Evolutionary conservation across 2,797 vertebrate genomes (phyloP).

Genomic region (Sebastolobus alascanus): DNA sequence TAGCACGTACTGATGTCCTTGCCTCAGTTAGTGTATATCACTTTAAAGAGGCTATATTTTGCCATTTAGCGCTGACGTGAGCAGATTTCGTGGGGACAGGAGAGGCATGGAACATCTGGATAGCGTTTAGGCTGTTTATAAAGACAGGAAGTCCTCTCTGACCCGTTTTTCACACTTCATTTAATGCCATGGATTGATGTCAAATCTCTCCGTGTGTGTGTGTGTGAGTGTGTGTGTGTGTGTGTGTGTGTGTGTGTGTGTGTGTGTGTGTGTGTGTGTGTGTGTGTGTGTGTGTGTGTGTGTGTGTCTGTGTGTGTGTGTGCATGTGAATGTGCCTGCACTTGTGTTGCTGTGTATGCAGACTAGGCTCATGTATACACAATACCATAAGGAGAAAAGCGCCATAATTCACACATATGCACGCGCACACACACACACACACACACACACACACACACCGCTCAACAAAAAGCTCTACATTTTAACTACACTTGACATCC

Average conservation of each 20-base stretch:
- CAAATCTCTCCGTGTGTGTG: constrained; percentile 58
- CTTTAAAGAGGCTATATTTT: constrained; percentile 83
- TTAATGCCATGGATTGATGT: constrained; percentile 80
- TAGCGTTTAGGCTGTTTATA: constrained; percentile 79
- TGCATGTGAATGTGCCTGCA: constrained; percentile 7
- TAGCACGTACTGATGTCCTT: constrained; percentile 71
- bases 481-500: constrained; percentile 73
- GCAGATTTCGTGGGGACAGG: constrained; percentile 74
- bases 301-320: constrained; percentile 9
- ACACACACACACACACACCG: not conserved
- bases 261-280: constrained; percentile 7
- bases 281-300: constrained; percentile 22
- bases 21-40: constrained; percentile 76
- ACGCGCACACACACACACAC: not conserved
- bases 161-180: constrained; percentile 84
- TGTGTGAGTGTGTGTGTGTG: constrained; percentile 24
- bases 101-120: constrained; percentile 80
- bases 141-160: constrained; percentile 83
- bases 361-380: constrained; percentile 22
- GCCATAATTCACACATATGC: constrained; percentile 42
- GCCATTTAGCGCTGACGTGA: constrained; percentile 78
- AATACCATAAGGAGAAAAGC: constrained; percentile 39
- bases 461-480: constrained; percentile 54
- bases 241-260: constrained; percentile 8
- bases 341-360: constrained; percentile 32